Percentiles rank a stretch among this genome's conserved stretches.
Conservation (phyloP, 2,113 vertebrate genomes). For the Microtus pennsylvanicus region DNA sequence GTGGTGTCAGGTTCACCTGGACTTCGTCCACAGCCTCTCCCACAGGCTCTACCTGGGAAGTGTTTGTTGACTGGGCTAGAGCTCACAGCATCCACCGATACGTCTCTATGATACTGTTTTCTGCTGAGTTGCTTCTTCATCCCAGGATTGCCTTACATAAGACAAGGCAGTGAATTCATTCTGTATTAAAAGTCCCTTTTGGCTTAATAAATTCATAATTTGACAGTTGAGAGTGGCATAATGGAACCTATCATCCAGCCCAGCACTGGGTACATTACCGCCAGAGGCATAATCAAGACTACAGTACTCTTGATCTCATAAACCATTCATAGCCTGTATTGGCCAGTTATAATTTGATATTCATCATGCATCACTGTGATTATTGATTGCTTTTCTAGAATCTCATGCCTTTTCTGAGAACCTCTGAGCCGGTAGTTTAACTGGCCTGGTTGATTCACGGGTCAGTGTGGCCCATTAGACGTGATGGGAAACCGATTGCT, state of each 20-base stretch:
- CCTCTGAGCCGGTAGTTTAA: background rate
- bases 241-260: background rate
- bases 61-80: background rate
- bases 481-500: background rate
- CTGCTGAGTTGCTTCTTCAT: background rate
- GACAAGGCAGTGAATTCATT: constrained; percentile 14
- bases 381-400: background rate
- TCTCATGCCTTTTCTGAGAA: constrained; percentile 19
- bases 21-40: background rate
- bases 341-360: background rate
- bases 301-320: constrained; percentile 31
- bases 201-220: constrained; percentile 38
- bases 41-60: background rate
- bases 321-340: background rate
- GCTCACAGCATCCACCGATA: background rate
- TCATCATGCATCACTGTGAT: background rate
- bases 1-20: background rate
- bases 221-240: constrained; percentile 43
- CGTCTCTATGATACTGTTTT: background rate
- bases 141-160: background rate
- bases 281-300: background rate
- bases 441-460: background rate
- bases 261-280: background rate
- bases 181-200: background rate
- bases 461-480: background rate